Evolutionary conservation across 2,888 invertebrate species (phyloP).

Genomic region (Cephus spinipes): DNA sequence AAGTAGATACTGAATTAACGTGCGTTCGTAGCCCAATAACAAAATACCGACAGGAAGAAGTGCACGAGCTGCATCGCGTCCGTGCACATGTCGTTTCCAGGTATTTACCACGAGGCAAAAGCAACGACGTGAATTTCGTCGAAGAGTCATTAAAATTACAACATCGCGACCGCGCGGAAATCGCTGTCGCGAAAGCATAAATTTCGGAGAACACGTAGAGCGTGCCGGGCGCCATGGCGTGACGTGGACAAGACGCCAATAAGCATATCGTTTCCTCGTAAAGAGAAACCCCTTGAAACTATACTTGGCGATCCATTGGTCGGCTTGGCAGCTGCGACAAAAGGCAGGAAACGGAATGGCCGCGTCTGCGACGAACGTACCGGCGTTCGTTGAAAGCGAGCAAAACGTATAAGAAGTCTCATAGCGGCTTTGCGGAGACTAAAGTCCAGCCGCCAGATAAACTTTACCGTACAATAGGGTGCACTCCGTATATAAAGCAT

Average conservation of each 20-base stretch:
- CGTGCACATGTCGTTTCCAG: neutral
- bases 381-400: neutral
- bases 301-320: neutral
- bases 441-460: neutral
- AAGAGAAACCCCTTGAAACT: neutral
- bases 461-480: neutral
- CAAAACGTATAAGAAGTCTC: neutral
- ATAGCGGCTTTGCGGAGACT: neutral
- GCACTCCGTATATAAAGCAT: too few relatives aligned
- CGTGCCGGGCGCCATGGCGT: neutral
- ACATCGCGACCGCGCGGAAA: neutral
- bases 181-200: neutral
- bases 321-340: neutral
- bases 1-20: neutral
- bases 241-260: neutral
- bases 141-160: neutral
- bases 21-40: neutral
- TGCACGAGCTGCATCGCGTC: neutral
- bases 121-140: neutral
- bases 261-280: neutral
- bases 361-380: neutral
- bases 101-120: neutral
- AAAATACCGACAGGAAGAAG: neutral
- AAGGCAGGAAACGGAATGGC: neutral
- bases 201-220: neutral